Percentiles rank a stretch among this genome's conserved stretches.
Conservation (phyloP, 2,888 invertebrate genomes). For the Ligdia adustata region DNA sequence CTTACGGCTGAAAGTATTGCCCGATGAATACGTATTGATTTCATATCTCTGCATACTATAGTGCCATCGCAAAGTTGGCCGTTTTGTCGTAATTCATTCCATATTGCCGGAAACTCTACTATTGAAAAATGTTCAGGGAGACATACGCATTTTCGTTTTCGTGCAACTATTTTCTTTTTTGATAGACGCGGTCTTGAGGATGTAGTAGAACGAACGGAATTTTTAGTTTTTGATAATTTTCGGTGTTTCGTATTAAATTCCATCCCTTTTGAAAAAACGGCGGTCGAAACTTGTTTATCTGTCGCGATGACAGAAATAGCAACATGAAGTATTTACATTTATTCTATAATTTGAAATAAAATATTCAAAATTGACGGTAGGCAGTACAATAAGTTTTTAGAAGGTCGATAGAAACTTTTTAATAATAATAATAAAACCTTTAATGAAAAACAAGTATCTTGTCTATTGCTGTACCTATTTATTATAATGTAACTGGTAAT, state of each 20-base stretch:
- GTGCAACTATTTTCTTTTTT: conserved; percentile 73
- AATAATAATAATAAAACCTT: not conserved
- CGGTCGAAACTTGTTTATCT: conserved; percentile 79
- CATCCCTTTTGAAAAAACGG: conserved; percentile 83
- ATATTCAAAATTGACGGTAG: conserved; percentile 20
- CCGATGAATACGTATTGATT: conserved; percentile 86
- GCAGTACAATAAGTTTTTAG: conserved; percentile 3
- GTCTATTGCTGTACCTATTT: too few species aligned
- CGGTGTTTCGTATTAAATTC: conserved; percentile 83
- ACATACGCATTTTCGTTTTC: conserved; percentile 85
- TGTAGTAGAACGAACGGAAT: conserved; percentile 76
- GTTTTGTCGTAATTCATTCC: conserved; percentile 87
- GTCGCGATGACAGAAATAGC: conserved; percentile 72
- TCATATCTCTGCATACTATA: conserved; percentile 85
- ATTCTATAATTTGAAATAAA: conserved; percentile 38
- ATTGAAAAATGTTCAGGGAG: conserved; percentile 84
- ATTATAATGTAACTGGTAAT: too few species aligned
- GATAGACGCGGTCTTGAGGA: conserved; percentile 71
- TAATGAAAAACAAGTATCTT: not conserved
- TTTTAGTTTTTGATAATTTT: conserved; percentile 82
- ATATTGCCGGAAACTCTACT: conserved; percentile 86
- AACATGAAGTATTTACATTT: conserved; percentile 56
- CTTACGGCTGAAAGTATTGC: conserved; percentile 89
- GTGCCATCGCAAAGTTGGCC: conserved; percentile 89
- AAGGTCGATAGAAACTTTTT: too few species aligned